Percentiles rank a stretch among this genome's conserved stretches.
phyloP scores from a whole-genome alignment of 2,888 invertebrate genomes.

The Mamestra brassicae region DNA sequence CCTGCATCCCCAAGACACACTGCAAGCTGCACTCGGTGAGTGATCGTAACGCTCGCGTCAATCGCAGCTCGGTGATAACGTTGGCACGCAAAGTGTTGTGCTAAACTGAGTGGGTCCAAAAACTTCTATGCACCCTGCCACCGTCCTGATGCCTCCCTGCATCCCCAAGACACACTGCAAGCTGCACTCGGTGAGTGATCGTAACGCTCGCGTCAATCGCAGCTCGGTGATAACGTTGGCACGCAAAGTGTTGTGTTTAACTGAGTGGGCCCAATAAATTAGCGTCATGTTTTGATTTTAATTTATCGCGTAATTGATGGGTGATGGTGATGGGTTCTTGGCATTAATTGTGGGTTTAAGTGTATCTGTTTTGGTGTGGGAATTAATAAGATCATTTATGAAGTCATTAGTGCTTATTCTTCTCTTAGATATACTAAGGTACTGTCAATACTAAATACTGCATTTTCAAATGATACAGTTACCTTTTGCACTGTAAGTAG shows the following conservation, averaged over 20 bases:
- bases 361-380: neutral
- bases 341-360: conserved; percentile 29
- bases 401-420: neutral
- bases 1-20: conserved; percentile 55
- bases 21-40: conserved; percentile 64
- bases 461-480: neutral
- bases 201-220: conserved; percentile 59
- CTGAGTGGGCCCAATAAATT: conserved; percentile 55
- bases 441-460: neutral
- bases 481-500: neutral
- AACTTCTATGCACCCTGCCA: neutral
- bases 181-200: conserved; percentile 65
- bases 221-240: conserved; percentile 52
- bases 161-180: conserved; percentile 56
- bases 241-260: conserved; percentile 54
- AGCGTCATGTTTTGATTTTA: conserved; percentile 56
- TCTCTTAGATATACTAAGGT: neutral
- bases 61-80: conserved; percentile 47
- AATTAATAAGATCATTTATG: neutral
- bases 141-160: conserved; percentile 38
- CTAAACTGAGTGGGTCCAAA: conserved; percentile 48
- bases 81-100: conserved; percentile 54
- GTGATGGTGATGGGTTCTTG: conserved; percentile 32
- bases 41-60: conserved; percentile 62
- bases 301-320: conserved; percentile 58